These are phyloP conservation scores for Microcebus ravelobensis DNA, from an alignment of 2,113 vertebrate genomes.

Conservation along the genomic window DNA sequence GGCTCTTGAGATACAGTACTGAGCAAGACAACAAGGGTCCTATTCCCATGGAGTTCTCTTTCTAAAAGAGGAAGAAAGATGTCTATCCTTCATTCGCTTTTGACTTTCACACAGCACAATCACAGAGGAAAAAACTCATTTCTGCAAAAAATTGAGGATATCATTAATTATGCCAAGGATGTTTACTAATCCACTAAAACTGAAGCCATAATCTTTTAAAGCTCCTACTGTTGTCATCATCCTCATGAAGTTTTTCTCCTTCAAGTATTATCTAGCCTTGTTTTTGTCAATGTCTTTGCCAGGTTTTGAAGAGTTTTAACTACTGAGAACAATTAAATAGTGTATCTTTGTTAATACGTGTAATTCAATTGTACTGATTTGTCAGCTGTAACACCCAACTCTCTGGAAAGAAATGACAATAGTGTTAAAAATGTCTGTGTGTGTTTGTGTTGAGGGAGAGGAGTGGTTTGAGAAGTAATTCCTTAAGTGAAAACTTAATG, in stretches of 20 bases:
- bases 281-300: neutral
- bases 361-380: constrained; percentile 11
- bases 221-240: neutral
- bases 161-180: constrained; percentile 12
- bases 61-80: neutral
- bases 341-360: neutral
- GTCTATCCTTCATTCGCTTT: neutral
- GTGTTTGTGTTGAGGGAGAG: fast-evolving
- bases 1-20: neutral
- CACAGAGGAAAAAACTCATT: neutral
- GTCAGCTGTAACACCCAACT: neutral
- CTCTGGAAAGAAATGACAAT: neutral
- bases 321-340: neutral
- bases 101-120: neutral
- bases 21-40: neutral
- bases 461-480: neutral
- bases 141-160: neutral
- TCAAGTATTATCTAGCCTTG: neutral
- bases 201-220: constrained; percentile 39
- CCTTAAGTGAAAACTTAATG: neutral
- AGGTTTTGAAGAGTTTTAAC: constrained; percentile 19
- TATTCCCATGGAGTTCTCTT: neutral
- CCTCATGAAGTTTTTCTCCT: neutral
- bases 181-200: neutral
- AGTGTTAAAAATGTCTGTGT: neutral